phyloP scores from a whole-genome alignment of 2,113 vertebrate genomes.

The Equus quagga region DNA sequence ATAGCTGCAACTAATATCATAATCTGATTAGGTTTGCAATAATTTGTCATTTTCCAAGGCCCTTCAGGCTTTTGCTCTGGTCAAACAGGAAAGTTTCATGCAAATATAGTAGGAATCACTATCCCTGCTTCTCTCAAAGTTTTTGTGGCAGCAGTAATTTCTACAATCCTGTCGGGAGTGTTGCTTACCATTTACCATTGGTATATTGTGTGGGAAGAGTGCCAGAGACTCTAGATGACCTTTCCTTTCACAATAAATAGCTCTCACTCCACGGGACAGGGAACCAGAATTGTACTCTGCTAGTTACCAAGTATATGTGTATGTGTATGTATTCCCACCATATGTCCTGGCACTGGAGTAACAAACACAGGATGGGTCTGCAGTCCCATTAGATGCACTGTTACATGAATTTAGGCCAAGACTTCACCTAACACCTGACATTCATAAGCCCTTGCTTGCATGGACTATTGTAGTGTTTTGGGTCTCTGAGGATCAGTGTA shows the following conservation, averaged over 20 bases:
- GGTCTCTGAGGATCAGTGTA: neutral
- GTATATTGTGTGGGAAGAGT: neutral
- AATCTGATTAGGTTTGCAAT: neutral
- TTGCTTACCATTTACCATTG: neutral
- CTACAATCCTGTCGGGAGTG: neutral
- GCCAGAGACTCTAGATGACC: neutral
- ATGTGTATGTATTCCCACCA: neutral
- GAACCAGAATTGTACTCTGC: neutral
- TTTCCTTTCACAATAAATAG: neutral
- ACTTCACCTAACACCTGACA: neutral
- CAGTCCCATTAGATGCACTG: neutral
- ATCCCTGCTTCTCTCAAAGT: neutral
- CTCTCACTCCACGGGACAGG: neutral
- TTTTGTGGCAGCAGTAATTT: neutral
- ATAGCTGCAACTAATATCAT: neutral
- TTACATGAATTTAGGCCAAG: neutral
- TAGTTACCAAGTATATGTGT: neutral
- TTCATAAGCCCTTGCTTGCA: neutral
- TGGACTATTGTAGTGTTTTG: neutral
- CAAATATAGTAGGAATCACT: neutral
- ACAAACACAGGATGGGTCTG: neutral
- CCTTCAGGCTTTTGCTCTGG: neutral
- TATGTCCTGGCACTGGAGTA: neutral
- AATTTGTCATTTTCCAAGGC: neutral
- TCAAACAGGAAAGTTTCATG: neutral